phyloP scores from a whole-genome alignment of 2,888 invertebrate genomes.

The Rhagonycha lutea region DNA sequence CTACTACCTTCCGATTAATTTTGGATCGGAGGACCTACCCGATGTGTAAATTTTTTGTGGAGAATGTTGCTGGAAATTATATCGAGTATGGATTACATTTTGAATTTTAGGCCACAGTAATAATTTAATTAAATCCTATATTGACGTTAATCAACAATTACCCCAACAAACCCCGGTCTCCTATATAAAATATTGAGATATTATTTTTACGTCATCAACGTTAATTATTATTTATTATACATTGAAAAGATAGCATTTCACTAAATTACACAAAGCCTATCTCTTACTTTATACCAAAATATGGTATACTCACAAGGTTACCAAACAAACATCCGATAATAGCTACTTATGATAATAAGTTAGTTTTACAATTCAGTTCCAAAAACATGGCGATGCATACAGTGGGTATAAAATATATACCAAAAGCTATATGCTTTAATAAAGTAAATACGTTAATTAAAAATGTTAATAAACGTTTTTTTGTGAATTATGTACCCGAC shows the following conservation, averaged over 20 bases:
- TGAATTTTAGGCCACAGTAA: no score
- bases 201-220: not conserved
- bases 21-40: no score
- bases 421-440: not conserved
- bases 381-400: slow-evolving; percentile 42
- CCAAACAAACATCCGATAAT: not conserved
- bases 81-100: no score
- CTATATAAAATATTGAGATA: no score
- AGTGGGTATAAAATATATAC: slow-evolving; percentile 38
- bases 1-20: no score
- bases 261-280: no score
- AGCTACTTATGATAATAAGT: not conserved
- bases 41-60: no score
- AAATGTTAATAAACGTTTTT: slow-evolving; percentile 47
- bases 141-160: no score
- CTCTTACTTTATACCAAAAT: not conserved
- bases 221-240: no score
- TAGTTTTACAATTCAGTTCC: not conserved
- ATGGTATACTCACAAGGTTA: not conserved
- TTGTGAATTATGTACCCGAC: slow-evolving; percentile 68
- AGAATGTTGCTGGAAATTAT: no score
- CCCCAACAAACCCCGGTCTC: no score
- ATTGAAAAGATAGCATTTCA: not conserved
- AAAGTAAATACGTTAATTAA: not conserved
- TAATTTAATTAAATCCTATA: no score